phyloP scores from a whole-genome alignment of 2,113 vertebrate species.

The Lipophrys pholis region DNA sequence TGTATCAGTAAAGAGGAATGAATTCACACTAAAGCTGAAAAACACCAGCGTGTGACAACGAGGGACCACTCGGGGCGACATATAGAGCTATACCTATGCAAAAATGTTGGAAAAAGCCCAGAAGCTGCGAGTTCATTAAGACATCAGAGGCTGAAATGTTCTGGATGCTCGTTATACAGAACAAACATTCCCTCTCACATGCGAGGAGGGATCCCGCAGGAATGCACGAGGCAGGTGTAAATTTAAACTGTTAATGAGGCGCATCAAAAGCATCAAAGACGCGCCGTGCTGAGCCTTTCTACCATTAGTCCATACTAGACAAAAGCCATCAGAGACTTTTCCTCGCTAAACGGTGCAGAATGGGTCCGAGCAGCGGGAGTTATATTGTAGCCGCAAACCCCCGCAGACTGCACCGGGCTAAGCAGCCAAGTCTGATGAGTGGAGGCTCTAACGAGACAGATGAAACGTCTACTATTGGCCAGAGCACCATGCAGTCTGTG shows the following conservation, averaged over 20 bases:
- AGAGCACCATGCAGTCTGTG: background rate
- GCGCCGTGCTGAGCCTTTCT: constrained; percentile 68
- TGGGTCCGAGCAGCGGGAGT: constrained; percentile 72
- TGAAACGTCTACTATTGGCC: constrained; percentile 37
- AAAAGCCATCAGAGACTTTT: constrained; percentile 76
- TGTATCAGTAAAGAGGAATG: background rate
- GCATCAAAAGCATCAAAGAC: constrained; percentile 78
- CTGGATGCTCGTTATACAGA: constrained; percentile 52
- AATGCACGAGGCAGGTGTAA: constrained; percentile 80
- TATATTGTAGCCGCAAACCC: constrained; percentile 67
- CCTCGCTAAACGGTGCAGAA: constrained; percentile 77
- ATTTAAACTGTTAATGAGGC: constrained; percentile 80
- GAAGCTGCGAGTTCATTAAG: constrained; percentile 43
- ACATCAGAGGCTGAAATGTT: constrained; percentile 31
- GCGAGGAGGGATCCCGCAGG: constrained; percentile 60
- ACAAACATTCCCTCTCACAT: constrained; percentile 57
- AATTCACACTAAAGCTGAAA: background rate
- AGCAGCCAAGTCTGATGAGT: constrained; percentile 33
- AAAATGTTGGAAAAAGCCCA: constrained; percentile 5
- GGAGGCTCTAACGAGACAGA: constrained; percentile 66
- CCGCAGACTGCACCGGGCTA: constrained; percentile 54
- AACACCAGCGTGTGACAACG: too few relatives aligned
- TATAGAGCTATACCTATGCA: constrained; percentile 2
- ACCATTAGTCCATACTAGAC: constrained; percentile 66
- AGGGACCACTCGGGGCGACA: constrained; percentile 5